Percentiles rank a stretch among this genome's conserved stretches.
Evolutionary conservation across 2,113 vertebrate species (phyloP).

Genomic region (Corythornis cristatus): DNA sequence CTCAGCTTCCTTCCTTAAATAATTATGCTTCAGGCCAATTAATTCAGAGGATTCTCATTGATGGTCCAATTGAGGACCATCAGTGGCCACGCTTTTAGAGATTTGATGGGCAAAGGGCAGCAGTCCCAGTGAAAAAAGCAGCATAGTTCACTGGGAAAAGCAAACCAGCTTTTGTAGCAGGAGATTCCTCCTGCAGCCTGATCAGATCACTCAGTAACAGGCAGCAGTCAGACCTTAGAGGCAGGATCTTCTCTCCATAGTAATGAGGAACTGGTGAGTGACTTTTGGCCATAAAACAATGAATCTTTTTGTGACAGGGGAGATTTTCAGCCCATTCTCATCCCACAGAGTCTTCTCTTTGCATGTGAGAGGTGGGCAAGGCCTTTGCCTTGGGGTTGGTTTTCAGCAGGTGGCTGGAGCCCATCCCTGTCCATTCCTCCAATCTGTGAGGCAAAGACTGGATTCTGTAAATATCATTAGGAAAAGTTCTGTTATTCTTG

Average conservation of each 20-base stretch:
- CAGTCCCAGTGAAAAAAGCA: not conserved
- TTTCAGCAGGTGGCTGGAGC: not conserved
- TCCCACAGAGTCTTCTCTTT: not conserved
- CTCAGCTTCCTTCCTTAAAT: not conserved
- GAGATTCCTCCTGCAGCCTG: not conserved
- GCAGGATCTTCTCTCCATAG: not conserved
- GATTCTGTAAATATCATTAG: not conserved
- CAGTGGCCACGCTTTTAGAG: not conserved
- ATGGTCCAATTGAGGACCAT: not conserved
- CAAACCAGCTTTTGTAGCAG: not conserved
- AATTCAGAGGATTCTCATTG: not conserved
- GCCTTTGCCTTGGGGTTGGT: not conserved
- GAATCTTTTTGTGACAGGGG: not conserved
- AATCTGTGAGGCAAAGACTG: not conserved
- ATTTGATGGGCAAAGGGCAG: not conserved
- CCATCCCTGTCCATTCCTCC: not conserved
- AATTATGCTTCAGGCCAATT: not conserved
- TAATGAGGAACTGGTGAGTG: not conserved
- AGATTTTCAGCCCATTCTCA: not conserved
- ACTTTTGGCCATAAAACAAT: not conserved
- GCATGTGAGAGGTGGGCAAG: not conserved
- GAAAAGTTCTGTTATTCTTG: not conserved
- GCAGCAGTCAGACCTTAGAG: not conserved
- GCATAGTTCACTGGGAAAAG: not conserved
- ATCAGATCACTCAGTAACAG: not conserved